Evolutionary conservation across 2,888 invertebrate species (phyloP).

Genomic region (Caenorhabditis imperialis): DNA sequence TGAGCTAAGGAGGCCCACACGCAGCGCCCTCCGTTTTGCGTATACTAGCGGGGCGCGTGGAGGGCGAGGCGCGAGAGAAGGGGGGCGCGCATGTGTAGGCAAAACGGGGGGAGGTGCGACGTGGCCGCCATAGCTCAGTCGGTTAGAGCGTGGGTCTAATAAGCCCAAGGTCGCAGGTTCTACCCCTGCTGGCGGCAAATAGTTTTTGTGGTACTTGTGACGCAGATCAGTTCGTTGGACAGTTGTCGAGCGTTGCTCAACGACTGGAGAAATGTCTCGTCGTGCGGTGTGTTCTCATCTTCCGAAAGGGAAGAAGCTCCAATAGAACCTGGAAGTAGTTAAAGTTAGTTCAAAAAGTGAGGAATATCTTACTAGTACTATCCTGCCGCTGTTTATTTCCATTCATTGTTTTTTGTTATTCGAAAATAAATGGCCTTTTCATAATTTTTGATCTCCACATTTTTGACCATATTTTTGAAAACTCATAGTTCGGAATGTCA

Average conservation of each 20-base stretch:
- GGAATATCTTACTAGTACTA: not conserved
- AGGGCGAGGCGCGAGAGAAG: no score
- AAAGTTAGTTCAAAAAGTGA: not conserved
- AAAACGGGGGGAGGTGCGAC: constrained; percentile 76
- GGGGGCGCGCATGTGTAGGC: no score
- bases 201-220: constrained; percentile 48
- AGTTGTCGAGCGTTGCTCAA: constrained; percentile 22
- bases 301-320: constrained; percentile 26
- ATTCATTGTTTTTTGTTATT: no score
- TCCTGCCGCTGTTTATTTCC: not conserved
- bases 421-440: no score
- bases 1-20: constrained; percentile 62
- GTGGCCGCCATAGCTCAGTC: constrained; percentile 78
- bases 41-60: not conserved
- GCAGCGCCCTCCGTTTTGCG: not conserved
- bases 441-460: no score
- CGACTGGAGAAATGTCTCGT: constrained; percentile 14
- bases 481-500: no score
- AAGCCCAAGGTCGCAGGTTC: constrained; percentile 78
- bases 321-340: constrained; percentile 22
- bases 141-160: constrained; percentile 78
- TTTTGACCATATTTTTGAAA: no score
- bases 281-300: constrained; percentile 1
- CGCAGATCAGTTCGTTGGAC: constrained; percentile 13
- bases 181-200: constrained; percentile 74